phyloP scores from a whole-genome alignment of 2,797 vertebrate genomes.

The Nyctibius grandis region DNA sequence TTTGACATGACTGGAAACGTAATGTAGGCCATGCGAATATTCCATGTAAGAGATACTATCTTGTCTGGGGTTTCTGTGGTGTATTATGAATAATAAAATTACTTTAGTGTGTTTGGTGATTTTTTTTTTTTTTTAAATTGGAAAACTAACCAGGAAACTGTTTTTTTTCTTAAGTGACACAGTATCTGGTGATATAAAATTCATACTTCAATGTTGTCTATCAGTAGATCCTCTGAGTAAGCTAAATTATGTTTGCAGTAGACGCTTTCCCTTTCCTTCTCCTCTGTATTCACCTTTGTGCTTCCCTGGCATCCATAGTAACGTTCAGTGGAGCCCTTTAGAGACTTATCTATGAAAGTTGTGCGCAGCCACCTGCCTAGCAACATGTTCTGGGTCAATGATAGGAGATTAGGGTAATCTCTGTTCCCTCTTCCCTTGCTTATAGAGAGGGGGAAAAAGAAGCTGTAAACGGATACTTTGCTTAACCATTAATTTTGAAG shows the following conservation, averaged over 20 bases:
- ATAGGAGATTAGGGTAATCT: conserved; percentile 28
- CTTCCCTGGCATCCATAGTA: conserved; percentile 38
- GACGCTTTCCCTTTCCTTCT: not conserved
- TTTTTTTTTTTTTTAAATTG: not conserved
- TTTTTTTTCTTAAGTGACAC: not conserved
- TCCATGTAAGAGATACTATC: not conserved
- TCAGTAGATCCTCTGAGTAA: not conserved
- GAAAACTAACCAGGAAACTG: not conserved
- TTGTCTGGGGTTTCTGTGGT: not conserved
- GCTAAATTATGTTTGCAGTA: not conserved
- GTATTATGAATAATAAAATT: not conserved
- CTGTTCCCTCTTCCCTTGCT: not conserved
- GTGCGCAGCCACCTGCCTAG: conserved; percentile 57
- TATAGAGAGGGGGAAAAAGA: not conserved
- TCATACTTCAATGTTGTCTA: not conserved
- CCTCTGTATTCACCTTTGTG: not conserved
- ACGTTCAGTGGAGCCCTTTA: not conserved
- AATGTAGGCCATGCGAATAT: not conserved
- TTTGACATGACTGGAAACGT: not conserved
- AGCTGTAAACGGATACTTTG: conserved; percentile 25
- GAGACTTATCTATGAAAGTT: not conserved
- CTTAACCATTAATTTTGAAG: conserved; percentile 29
- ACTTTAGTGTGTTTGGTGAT: not conserved
- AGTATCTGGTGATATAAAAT: not conserved
- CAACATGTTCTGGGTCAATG: conserved; percentile 55